These are phyloP conservation scores for Vollenhovia emeryi DNA, from an alignment of 1,140 invertebrate species.

Conservation along the genomic window DNA sequence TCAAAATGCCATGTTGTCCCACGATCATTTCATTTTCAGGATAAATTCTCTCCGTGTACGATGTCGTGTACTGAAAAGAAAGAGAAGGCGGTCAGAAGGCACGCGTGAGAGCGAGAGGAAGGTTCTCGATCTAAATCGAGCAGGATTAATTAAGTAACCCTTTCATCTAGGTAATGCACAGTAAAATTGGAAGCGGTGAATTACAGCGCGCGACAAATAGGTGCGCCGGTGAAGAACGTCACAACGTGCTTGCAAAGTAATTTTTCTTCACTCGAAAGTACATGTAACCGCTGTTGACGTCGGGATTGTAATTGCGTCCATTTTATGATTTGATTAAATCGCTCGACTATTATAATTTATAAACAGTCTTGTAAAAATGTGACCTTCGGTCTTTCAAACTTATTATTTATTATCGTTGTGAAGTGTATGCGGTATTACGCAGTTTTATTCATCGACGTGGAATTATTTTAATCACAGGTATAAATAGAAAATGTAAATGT, in stretches of 20 bases:
- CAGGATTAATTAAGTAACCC: background rate
- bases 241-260: background rate
- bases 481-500: too few species aligned
- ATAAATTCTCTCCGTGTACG: too few species aligned
- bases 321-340: background rate
- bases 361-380: too few species aligned
- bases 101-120: background rate
- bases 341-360: background rate
- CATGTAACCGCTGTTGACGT: background rate
- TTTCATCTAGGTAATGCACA: slow-evolving; percentile 12
- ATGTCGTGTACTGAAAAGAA: background rate
- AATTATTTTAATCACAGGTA: background rate
- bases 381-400: too few species aligned
- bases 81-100: too few species aligned
- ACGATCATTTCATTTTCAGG: too few species aligned
- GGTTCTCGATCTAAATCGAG: background rate
- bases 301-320: background rate
- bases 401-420: background rate
- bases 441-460: background rate
- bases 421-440: background rate
- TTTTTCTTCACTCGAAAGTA: background rate
- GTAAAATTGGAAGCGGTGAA: background rate
- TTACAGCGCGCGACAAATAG: background rate
- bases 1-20: too few species aligned
- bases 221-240: background rate